phyloP scores from a whole-genome alignment of 2,113 vertebrate genomes.

The Hylia prasina region DNA sequence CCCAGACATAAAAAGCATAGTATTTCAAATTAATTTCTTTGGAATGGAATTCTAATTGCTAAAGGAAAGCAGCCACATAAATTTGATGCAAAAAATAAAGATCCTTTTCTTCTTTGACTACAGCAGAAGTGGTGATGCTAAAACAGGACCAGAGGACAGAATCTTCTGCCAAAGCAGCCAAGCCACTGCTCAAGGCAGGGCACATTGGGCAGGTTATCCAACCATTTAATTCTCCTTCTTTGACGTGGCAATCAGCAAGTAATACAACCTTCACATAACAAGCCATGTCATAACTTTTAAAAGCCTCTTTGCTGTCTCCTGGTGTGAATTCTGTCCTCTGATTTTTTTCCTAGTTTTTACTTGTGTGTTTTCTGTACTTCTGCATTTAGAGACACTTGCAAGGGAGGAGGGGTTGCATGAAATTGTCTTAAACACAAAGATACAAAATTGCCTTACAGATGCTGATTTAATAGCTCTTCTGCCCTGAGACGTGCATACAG shows the following conservation, averaged over 20 bases:
- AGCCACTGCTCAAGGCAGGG: not conserved
- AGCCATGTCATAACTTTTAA: not conserved
- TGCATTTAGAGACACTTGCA: not conserved
- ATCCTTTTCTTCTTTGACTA: not conserved
- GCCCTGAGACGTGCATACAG: not conserved
- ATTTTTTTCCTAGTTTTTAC: not conserved
- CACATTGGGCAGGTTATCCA: accelerated
- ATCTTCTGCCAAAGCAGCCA: not conserved
- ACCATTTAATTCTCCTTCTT: not conserved
- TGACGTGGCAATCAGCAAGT: not conserved
- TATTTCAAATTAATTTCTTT: not conserved
- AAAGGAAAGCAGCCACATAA: not conserved
- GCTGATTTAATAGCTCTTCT: not conserved
- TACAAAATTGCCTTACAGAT: not conserved
- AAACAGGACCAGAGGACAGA: not conserved
- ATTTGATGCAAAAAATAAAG: not conserved
- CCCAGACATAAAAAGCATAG: not conserved
- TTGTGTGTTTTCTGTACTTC: not conserved
- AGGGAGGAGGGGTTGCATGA: not conserved
- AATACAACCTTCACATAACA: accelerated
- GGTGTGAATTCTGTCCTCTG: not conserved
- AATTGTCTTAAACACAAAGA: not conserved
- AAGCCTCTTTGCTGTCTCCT: not conserved
- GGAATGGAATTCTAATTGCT: not conserved
- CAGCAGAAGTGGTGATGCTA: not conserved